Conservation (phyloP, 2,888 invertebrate genomes). For the Andrena marginata region DNA sequence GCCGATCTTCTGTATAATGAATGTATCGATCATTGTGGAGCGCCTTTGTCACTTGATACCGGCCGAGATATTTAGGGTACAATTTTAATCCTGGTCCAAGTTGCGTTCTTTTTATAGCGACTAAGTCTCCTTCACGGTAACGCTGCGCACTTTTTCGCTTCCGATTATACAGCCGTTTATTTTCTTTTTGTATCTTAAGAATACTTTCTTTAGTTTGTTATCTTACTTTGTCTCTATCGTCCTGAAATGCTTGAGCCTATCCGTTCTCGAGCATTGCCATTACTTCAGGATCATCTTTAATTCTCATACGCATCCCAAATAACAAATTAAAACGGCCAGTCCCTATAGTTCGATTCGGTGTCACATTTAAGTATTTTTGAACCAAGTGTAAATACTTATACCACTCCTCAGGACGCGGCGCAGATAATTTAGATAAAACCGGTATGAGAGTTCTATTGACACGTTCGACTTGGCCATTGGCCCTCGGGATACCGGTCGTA, state of each 20-base stretch:
- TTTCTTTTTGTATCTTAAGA: constrained; percentile 62
- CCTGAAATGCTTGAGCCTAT: constrained; percentile 36
- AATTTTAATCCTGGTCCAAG: constrained; percentile 80
- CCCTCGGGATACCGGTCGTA: constrained; percentile 28
- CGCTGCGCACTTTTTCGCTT: constrained; percentile 49
- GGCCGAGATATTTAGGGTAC: constrained; percentile 78
- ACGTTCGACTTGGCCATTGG: background rate
- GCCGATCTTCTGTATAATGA: constrained; percentile 73
- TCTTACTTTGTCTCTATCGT: constrained; percentile 48
- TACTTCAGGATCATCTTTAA: background rate
- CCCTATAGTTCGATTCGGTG: constrained; percentile 55
- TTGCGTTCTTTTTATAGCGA: constrained; percentile 80
- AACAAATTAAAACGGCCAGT: constrained; percentile 36
- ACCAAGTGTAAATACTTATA: constrained; percentile 44
- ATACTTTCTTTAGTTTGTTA: constrained; percentile 57
- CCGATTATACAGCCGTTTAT: constrained; percentile 46
- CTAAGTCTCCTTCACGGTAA: constrained; percentile 69
- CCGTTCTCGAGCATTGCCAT: background rate
- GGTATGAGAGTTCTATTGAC: constrained; percentile 32
- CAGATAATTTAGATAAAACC: constrained; percentile 55
- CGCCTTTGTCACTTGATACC: constrained; percentile 72
- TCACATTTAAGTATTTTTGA: constrained; percentile 42
- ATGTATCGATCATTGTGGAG: constrained; percentile 77
- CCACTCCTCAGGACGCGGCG: constrained; percentile 35
- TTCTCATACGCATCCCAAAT: constrained; percentile 47